A percentile compares a stretch with the other conserved stretches of the same genome.
These are phyloP conservation scores for Poecilia velifera DNA, from an alignment of 2,797 vertebrate species.

Conservation along the genomic window DNA sequence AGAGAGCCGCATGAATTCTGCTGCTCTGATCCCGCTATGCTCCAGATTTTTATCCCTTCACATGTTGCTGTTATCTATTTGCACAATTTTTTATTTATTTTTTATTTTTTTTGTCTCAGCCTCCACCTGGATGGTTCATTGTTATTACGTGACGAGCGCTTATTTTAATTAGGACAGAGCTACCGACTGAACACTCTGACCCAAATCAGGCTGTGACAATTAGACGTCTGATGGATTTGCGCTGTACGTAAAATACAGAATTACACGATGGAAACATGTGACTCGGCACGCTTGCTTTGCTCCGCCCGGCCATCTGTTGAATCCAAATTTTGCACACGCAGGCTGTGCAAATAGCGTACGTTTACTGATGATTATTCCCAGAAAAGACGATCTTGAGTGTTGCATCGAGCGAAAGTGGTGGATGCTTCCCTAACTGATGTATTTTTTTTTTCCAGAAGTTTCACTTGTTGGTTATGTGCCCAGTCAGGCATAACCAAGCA, in stretches of 20 bases:
- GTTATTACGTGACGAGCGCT: slow-evolving; percentile 16
- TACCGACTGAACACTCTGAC: slow-evolving; percentile 37
- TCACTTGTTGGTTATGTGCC: not conserved
- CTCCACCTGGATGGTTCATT: slow-evolving; percentile 38
- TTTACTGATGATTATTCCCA: not conserved
- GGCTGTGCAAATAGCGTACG: not conserved
- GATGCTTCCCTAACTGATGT: not conserved
- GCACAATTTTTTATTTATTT: not conserved
- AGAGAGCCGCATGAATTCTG: slow-evolving; percentile 5
- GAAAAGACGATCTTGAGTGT: not conserved
- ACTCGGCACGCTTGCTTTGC: not conserved
- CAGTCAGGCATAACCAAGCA: not conserved
- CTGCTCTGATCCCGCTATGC: slow-evolving; percentile 27
- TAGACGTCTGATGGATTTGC: not conserved
- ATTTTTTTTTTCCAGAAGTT: not conserved
- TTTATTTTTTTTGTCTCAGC: not conserved
- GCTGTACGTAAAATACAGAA: slow-evolving; percentile 15
- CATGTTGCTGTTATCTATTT: not conserved
- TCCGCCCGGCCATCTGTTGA: slow-evolving; percentile 22
- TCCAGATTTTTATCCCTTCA: slow-evolving; percentile 28
- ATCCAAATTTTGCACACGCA: slow-evolving; percentile 13
- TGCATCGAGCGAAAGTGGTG: not conserved
- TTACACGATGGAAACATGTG: not conserved
- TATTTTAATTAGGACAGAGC: slow-evolving; percentile 35
- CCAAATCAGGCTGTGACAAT: slow-evolving; percentile 6